These are phyloP conservation scores for Xestia xanthographa DNA, from an alignment of 2,888 invertebrate species.

Conservation along the genomic window DNA sequence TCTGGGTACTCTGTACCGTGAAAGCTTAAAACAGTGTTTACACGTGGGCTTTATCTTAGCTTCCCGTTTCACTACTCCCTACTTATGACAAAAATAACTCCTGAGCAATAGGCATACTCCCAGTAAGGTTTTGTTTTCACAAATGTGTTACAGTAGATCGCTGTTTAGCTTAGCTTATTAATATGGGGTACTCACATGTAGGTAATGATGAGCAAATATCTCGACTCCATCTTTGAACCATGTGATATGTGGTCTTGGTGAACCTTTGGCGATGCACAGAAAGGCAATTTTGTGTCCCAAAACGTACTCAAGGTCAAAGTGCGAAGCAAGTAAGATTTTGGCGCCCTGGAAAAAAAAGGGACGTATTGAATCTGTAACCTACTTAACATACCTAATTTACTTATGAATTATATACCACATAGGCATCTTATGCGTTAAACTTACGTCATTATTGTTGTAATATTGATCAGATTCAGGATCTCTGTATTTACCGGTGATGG, in stretches of 20 bases:
- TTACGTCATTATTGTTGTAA: constrained; percentile 96
- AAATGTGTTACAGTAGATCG: background rate
- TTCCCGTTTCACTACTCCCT: too few relatives aligned
- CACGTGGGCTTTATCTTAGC: too few relatives aligned
- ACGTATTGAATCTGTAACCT: background rate
- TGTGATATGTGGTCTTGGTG: constrained; percentile 97
- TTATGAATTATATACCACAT: background rate
- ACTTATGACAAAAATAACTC: background rate
- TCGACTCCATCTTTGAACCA: constrained; percentile 99
- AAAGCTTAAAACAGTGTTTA: too few relatives aligned
- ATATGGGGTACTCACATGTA: constrained; percentile 92
- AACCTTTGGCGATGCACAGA: constrained; percentile 97
- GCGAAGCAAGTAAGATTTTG: constrained; percentile 96
- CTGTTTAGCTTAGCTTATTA: constrained; percentile 7
- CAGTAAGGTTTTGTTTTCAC: background rate
- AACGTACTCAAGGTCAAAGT: constrained; percentile 98
- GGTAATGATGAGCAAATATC: constrained; percentile 96
- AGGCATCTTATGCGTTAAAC: constrained; percentile 70
- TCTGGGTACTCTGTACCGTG: too few relatives aligned
- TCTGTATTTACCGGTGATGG: constrained; percentile 96
- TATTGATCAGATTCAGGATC: constrained; percentile 97
- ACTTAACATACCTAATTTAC: background rate
- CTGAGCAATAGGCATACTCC: background rate
- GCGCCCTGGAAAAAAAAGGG: constrained; percentile 92
- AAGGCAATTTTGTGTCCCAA: constrained; percentile 98